Base-by-base conservation (phyloP, 2,113 vertebrate genomes). In the Peromyscus maniculatus region DNA sequence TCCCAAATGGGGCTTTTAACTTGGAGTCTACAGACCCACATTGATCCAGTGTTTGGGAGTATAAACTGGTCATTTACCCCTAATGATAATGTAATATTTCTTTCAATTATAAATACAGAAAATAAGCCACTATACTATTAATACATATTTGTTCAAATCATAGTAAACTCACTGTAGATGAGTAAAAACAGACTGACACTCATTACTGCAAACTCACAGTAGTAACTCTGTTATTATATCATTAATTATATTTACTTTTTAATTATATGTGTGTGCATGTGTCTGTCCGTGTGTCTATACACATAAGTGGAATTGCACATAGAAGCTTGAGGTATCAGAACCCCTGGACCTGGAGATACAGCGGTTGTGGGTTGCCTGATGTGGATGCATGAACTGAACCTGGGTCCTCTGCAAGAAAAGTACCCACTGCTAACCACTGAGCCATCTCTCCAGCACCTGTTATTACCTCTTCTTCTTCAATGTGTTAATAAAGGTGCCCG, bases 121-220 rank as follows among this genome's bases (percentile, higher is more conserved):
- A 97, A 86, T 33, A 77, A 92, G 71, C 21, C 46, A 69, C 1
- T 66, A 0, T 72, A 69, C 72, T 52, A 75, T 36, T 67, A 72
- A 91, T 69, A 59, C 4, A 62, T 87, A 82, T 94, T 12, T 55
- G 91, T 93, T 87, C 31, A 95, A 97, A 94, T 84, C 33, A 91
- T 6, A 90, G 88, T 39, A 71, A 87, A 94, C 12, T 95, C 57
- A 46, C 21, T 92, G 10, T 26, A 83, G 62, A 7, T 79, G 91
- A 96, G 46, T 75, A 87, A 97, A 91, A 72, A 78, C 17, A 69
- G 71, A 95, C 8, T 93, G 84, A 87, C 72, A 67, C 24, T 87
- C 1, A 71, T 67, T 64, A 78, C 33, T 89, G 74, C 2, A 89
- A 59, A 94, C 52, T 95, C 62, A 52, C 33, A 89, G 36, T 46